Evolutionary conservation across 2,888 invertebrate genomes (phyloP).

Genomic region (Lutraria lutraria): DNA sequence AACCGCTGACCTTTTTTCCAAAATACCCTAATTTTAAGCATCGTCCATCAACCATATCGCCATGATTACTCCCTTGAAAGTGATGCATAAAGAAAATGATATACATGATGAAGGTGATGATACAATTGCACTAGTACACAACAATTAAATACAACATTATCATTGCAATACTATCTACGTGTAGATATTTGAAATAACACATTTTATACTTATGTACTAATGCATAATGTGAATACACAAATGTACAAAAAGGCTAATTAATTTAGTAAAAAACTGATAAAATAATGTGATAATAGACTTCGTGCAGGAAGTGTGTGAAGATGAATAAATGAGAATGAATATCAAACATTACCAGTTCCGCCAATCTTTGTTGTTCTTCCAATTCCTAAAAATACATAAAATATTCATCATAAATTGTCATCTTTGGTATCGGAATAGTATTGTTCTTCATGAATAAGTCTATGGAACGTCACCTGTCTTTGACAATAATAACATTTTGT

Average conservation of each 20-base stretch:
- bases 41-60: neutral
- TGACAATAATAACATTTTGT: too few relatives aligned
- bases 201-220: neutral
- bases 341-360: conserved; percentile 25
- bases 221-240: conserved; percentile 1
- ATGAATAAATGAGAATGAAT: neutral
- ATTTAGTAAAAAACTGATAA: neutral
- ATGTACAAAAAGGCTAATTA: neutral
- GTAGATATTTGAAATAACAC: neutral
- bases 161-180: neutral
- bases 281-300: neutral
- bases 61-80: neutral
- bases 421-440: neutral
- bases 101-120: neutral
- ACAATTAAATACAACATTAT: neutral
- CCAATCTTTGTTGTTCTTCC: conserved; percentile 20
- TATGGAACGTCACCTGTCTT: too few relatives aligned
- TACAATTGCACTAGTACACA: neutral
- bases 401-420: neutral
- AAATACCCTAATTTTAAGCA: too few relatives aligned
- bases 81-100: conserved; percentile 9
- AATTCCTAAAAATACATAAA: conserved; percentile 23
- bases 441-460: too few relatives aligned
- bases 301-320: neutral
- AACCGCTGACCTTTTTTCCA: too few relatives aligned